A percentile compares a stretch with the other conserved stretches of the same genome.
These are phyloP conservation scores for Thymelicus sylvestris DNA, from an alignment of 2,888 invertebrate genomes.

Conservation along the genomic window DNA sequence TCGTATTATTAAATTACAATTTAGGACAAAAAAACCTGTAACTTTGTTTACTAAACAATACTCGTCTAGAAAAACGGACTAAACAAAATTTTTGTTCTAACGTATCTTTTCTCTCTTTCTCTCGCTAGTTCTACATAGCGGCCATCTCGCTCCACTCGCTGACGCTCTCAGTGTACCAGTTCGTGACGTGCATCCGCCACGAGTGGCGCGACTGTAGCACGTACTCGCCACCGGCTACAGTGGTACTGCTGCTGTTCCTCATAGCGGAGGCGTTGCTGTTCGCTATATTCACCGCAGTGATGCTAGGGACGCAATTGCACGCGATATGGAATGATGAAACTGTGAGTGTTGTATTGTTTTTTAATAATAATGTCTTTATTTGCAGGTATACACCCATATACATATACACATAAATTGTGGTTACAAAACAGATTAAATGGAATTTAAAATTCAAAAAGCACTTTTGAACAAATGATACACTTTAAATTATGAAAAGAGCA, in stretches of 20 bases:
- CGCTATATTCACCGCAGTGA: slow-evolving; percentile 98
- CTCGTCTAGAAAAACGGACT: too few species aligned
- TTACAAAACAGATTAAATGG: too few species aligned
- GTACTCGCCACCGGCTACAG: slow-evolving; percentile 98
- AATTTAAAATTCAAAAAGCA: too few species aligned
- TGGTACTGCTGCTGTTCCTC: slow-evolving; percentile 94
- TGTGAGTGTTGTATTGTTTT: slow-evolving; percentile 66
- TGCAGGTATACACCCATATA: too few species aligned
- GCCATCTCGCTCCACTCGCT: slow-evolving; percentile 97
- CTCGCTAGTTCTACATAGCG: slow-evolving; percentile 97
- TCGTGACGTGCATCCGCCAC: slow-evolving; percentile 95
- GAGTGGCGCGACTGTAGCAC: slow-evolving; percentile 98
- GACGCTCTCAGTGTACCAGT: slow-evolving; percentile 96
- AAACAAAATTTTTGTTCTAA: too few species aligned
- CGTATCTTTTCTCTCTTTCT: not conserved
- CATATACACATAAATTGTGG: too few species aligned
- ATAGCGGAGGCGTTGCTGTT: slow-evolving; percentile 98
- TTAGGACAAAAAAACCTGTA: too few species aligned
- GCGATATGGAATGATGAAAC: slow-evolving; percentile 99
- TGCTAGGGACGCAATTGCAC: slow-evolving; percentile 98
- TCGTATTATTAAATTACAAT: too few species aligned
- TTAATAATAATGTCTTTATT: too few species aligned
- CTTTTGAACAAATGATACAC: too few species aligned
- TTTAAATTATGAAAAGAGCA: too few species aligned
- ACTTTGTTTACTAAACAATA: too few species aligned